Base-by-base conservation (phyloP, 2,888 invertebrate genomes). In the Acleris emargana region DNA sequence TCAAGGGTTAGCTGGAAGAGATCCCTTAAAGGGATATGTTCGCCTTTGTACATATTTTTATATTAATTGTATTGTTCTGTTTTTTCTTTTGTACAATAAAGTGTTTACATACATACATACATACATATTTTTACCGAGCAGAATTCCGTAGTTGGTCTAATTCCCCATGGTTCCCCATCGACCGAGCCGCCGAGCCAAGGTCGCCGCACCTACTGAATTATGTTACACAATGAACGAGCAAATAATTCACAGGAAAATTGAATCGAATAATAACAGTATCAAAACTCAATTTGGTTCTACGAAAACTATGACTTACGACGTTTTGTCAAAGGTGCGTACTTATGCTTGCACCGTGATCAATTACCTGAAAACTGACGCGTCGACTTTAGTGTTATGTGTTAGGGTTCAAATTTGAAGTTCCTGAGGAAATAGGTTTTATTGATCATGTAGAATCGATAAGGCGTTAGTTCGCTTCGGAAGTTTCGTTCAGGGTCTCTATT, bases 211-310 rank as follows among this genome's bases (percentile, higher is more conserved):
- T 58, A 38, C 49, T 58, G 47, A 28, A 47, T 58, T 47, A 49
- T 58, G 20, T 58, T 58, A 49, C 47, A 58, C 49, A 58, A 58
- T 49, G 18, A 58, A 58, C 49, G 16, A n/a, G 32, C 16, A 47
- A 58, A 43, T 17, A n/a, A 47, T 17, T 16, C 45, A 45, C 43
- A 45, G 16, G 2, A 0, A n/a, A 45, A n/a, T n/a, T 45, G 45
- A 45, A 45, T 17, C 45, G 6, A 45, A 45, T 45, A 38, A 38
- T 13, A 38, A 38, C 13, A 1, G 3, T 0, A 38, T 38, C 6
- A 45, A 13, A 45, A 45, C 7, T 45, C 45, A 45, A 17, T 17
- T 17, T 45, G 7, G 45, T 7, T 16, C 45, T 4, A 6, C 45
- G 17, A 45, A 17, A 5, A 17, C 7, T 45, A 1, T 1, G 17